Evolutionary conservation across 2,797 vertebrate genomes (phyloP).

Genomic region (Pantherophis vulpinus): DNA sequence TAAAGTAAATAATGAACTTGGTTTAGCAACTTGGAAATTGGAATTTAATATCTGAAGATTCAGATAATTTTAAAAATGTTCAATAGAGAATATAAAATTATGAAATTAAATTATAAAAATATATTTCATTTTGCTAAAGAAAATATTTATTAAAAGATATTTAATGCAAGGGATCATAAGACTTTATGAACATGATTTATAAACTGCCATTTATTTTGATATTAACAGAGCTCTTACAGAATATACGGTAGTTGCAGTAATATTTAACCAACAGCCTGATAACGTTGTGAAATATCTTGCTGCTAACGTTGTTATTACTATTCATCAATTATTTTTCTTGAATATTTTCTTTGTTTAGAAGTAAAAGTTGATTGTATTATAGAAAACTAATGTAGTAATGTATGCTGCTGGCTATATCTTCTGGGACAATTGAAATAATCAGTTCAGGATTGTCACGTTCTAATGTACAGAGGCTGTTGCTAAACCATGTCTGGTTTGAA

Average conservation of each 20-base stretch:
- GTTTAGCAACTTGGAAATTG: background rate
- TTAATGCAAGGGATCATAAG: background rate
- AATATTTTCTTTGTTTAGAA: background rate
- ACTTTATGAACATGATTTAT: background rate
- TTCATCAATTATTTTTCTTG: background rate
- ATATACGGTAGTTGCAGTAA: background rate
- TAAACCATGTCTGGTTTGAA: background rate
- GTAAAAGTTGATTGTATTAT: background rate
- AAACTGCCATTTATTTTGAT: background rate
- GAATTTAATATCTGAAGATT: background rate
- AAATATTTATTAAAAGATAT: background rate
- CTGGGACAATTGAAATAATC: background rate
- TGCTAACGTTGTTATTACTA: background rate
- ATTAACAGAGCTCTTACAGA: background rate
- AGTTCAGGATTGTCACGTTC: conserved; percentile 1
- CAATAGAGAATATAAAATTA: background rate
- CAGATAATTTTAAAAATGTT: background rate
- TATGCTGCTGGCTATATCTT: background rate
- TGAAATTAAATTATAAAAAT: background rate
- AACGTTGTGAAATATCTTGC: background rate
- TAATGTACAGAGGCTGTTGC: background rate
- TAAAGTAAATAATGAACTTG: conserved; percentile 23
- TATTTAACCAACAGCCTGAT: background rate
- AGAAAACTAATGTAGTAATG: background rate
- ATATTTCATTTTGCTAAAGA: background rate